Percentiles rank a stretch among this genome's conserved stretches.
phyloP scores from a whole-genome alignment of 64 coral and sea anemone genomes.

The Stylophora pistillata region DNA sequence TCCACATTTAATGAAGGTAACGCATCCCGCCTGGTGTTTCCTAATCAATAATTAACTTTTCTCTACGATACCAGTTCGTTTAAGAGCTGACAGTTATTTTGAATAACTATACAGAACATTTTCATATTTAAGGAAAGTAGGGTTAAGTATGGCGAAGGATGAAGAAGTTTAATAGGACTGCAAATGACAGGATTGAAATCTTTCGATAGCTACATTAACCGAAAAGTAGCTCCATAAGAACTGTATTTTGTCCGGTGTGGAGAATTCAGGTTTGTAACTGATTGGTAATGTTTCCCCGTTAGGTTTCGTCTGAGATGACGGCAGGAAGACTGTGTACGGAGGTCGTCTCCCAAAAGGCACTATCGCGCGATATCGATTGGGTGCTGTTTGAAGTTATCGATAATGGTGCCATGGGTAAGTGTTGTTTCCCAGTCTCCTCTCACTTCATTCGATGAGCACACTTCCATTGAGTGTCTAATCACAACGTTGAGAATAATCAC shows the following conservation, averaged over 20 bases:
- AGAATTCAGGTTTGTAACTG: neutral
- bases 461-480: too few relatives aligned
- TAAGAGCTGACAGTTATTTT: neutral
- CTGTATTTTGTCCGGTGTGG: neutral
- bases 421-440: neutral
- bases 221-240: neutral
- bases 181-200: too few relatives aligned
- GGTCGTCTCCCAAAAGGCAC: constrained; percentile 14
- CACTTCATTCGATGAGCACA: neutral
- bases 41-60: neutral
- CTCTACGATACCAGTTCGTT: neutral
- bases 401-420: constrained; percentile 48
- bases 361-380: constrained; percentile 38
- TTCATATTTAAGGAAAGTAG: too few relatives aligned
- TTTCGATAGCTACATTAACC: too few relatives aligned
- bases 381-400: constrained; percentile 65
- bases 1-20: constrained; percentile 52
- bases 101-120: too few relatives aligned
- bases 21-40: neutral
- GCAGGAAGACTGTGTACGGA: constrained; percentile 40
- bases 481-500: too few relatives aligned
- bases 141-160: too few relatives aligned
- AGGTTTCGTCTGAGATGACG: constrained; percentile 60
- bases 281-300: neutral
- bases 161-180: too few relatives aligned